phyloP scores from a whole-genome alignment of 2,888 invertebrate species.

The Myopa tessellatipennis region DNA sequence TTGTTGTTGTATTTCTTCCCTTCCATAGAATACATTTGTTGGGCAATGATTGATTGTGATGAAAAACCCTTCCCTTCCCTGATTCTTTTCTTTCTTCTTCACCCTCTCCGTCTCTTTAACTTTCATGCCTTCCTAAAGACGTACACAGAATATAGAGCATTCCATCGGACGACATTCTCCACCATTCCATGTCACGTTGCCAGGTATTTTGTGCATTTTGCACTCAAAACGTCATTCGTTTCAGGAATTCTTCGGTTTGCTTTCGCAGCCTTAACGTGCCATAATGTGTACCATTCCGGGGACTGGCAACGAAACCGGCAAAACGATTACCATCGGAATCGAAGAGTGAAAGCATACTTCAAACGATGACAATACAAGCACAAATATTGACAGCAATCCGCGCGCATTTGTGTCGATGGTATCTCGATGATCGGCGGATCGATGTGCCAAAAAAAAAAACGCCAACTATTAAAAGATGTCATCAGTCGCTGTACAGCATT shows the following conservation, averaged over 20 bases:
- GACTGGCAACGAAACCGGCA: not conserved
- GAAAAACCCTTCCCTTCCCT: too few relatives aligned
- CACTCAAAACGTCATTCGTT: not conserved
- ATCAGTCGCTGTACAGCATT: not conserved
- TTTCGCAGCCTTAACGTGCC: slow-evolving; percentile 3
- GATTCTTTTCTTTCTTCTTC: too few relatives aligned
- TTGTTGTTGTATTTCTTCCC: not conserved
- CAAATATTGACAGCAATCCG: not conserved
- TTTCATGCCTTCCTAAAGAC: not conserved
- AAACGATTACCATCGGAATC: not conserved
- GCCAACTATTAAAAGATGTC: not conserved
- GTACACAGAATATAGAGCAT: not conserved
- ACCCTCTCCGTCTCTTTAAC: too few relatives aligned
- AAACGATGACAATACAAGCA: not conserved
- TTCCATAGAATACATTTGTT: not conserved
- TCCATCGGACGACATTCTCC: too few relatives aligned
- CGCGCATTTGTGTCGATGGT: not conserved
- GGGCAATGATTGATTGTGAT: too few relatives aligned
- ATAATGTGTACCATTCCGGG: not conserved
- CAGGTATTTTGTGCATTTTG: not conserved
- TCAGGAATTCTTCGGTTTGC: not conserved
- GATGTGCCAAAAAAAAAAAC: not conserved
- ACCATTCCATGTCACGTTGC: not conserved
- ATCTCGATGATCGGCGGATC: not conserved
- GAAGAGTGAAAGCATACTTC: not conserved